Evolutionary conservation across 2,888 invertebrate genomes (phyloP).

Genomic region (Epirrita christyi): DNA sequence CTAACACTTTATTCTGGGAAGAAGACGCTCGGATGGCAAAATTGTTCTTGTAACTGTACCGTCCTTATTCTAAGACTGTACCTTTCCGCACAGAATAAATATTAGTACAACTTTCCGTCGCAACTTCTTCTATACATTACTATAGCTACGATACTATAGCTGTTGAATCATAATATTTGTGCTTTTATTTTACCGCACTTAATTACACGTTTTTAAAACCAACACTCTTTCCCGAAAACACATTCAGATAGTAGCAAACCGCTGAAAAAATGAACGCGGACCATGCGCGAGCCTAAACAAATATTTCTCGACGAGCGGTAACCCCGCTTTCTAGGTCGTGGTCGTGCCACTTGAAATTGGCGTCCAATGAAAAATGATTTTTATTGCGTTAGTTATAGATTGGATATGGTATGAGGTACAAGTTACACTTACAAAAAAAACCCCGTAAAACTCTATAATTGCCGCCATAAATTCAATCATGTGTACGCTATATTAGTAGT

Average conservation of each 20-base stretch:
- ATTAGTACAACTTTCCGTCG: no score
- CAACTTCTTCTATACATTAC: no score
- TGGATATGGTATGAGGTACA: background rate
- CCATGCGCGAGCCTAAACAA: constrained; percentile 39
- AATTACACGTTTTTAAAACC: constrained; percentile 25
- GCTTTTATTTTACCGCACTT: constrained; percentile 25
- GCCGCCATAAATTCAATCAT: background rate
- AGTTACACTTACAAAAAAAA: no score
- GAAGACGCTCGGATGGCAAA: no score
- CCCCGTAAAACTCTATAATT: no score
- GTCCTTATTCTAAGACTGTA: no score
- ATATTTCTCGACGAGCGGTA: constrained; percentile 35
- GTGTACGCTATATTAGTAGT: background rate
- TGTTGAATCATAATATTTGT: constrained; percentile 4
- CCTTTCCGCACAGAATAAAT: no score
- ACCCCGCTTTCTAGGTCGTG: constrained; percentile 5
- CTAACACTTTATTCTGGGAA: no score
- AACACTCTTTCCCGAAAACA: constrained; percentile 37
- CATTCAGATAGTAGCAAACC: constrained; percentile 29
- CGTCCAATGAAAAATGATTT: constrained; percentile 2
- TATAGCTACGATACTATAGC: no score
- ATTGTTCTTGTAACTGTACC: no score
- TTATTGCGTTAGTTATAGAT: background rate
- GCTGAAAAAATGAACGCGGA: constrained; percentile 36
- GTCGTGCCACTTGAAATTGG: constrained; percentile 3